Conservation (phyloP, 2,888 invertebrate genomes). For the Fragum sueziense region DNA sequence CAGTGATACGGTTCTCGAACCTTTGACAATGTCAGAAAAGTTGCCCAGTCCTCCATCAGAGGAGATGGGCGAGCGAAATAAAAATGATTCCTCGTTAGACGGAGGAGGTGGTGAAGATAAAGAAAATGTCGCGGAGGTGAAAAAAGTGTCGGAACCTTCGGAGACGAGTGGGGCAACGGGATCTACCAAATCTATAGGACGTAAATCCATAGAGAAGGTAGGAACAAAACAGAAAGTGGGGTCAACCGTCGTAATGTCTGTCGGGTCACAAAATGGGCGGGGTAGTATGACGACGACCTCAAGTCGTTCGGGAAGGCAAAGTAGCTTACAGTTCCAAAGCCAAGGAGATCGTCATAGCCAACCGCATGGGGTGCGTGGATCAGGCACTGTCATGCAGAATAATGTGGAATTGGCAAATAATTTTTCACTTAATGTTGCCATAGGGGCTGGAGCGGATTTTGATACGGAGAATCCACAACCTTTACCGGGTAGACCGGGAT, state of each 20-base stretch:
- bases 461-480: slow-evolving; percentile 64
- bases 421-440: slow-evolving; percentile 57
- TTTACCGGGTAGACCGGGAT: slow-evolving; percentile 64
- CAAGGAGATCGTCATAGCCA: slow-evolving; percentile 55
- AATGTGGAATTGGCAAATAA: slow-evolving; percentile 56
- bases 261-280: slow-evolving; percentile 28
- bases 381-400: slow-evolving; percentile 50
- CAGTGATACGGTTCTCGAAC: slow-evolving; percentile 60
- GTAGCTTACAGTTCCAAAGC: slow-evolving; percentile 54
- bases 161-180: slow-evolving; percentile 37
- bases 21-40: slow-evolving; percentile 49
- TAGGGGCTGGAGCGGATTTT: slow-evolving; percentile 61
- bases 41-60: slow-evolving; percentile 53
- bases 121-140: slow-evolving; percentile 37
- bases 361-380: slow-evolving; percentile 44
- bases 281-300: slow-evolving; percentile 23
- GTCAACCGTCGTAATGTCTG: slow-evolving; percentile 28
- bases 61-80: slow-evolving; percentile 45
- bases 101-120: slow-evolving; percentile 30
- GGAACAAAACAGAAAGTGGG: slow-evolving; percentile 57
- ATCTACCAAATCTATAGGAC: slow-evolving; percentile 49
- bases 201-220: slow-evolving; percentile 49
- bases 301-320: slow-evolving; percentile 39
- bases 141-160: slow-evolving; percentile 31
- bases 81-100: slow-evolving; percentile 27